These are phyloP conservation scores for Clinocottus analis DNA, from an alignment of 2,113 vertebrate genomes.

Conservation along the genomic window DNA sequence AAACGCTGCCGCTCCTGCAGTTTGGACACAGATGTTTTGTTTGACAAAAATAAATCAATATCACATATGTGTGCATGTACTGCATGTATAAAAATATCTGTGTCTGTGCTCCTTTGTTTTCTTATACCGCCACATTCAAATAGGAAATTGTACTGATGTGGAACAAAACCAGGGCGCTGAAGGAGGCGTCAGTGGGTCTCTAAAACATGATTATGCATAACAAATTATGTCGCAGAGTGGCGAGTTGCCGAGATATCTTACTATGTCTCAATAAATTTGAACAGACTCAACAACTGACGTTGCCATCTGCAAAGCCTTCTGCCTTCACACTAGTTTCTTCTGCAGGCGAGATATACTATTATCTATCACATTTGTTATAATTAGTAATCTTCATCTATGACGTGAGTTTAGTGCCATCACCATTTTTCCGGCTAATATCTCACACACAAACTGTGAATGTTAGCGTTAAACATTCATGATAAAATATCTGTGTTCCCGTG, in stretches of 20 bases:
- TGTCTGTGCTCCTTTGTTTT: no score
- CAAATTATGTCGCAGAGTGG: background rate
- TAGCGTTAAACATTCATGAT: background rate
- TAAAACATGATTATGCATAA: background rate
- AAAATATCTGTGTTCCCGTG: background rate
- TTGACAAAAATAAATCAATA: background rate
- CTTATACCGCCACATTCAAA: background rate
- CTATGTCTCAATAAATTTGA: background rate
- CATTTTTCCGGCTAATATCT: conserved; percentile 5
- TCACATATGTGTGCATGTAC: background rate
- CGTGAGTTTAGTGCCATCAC: background rate
- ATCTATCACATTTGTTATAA: background rate
- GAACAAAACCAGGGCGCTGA: background rate
- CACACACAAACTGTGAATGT: background rate
- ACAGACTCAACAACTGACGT: background rate
- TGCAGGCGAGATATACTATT: background rate
- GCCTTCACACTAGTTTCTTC: background rate
- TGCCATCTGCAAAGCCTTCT: conserved; percentile 5
- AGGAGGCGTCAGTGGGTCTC: background rate
- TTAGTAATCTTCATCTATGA: background rate
- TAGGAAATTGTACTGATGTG: background rate
- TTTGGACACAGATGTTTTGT: background rate
- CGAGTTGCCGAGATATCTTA: background rate
- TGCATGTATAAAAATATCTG: no score
- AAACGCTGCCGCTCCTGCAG: conserved; percentile 94